Evolutionary conservation across 1,140 invertebrate genomes (phyloP), one percentile per base, ranked within the genome.

Genomic region (Heterodera schachtii): DNA sequence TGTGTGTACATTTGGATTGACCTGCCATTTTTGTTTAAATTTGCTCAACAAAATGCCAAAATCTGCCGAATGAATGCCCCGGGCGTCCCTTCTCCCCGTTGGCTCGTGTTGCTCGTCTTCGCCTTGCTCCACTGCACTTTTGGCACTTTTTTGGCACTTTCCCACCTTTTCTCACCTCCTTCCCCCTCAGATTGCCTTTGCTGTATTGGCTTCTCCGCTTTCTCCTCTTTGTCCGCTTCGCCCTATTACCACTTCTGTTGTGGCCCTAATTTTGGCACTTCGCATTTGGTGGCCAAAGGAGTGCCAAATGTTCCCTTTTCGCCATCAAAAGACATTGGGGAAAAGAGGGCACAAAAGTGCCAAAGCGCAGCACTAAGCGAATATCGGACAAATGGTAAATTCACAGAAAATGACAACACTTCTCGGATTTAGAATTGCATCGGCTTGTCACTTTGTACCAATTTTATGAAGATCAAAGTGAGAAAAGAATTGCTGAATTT

Each of bases 281-380:
- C 31, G 11, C 31, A 71, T 71, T 60, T 60, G 57, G 69, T 71
- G 69, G 69, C 69, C 8, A 71, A 46, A 46, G 69, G 31, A 31
- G 69, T 46, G 69, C 69, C 44, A 46, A 71, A 71, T 46, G 69
- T 43, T 9, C 69, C 31, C 11, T 19, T 60, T 60, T 11, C 57
- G 19, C 19, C 0, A 2, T 1, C 57, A 16, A 71, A 71, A 67
- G 44, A 67, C 60, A 79, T 52, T 31, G 82, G n/a, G n/a, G n/a
- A 85, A 4, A 71, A 84, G 71, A 75, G 81, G 9, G 75, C 84
- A 31, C 78, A 82, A 6, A 86, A 86, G 64, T 85, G 84, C 73
- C 66, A 80, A 73, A 70, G 76, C n/a, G 71, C 81, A 31, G 85
- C 87, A 49, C 78, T 77, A 75, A 83, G 77, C n/a, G 71, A 73